Evolutionary conservation across 2,113 vertebrate species (phyloP).

Genomic region (Catharus bicknelli): DNA sequence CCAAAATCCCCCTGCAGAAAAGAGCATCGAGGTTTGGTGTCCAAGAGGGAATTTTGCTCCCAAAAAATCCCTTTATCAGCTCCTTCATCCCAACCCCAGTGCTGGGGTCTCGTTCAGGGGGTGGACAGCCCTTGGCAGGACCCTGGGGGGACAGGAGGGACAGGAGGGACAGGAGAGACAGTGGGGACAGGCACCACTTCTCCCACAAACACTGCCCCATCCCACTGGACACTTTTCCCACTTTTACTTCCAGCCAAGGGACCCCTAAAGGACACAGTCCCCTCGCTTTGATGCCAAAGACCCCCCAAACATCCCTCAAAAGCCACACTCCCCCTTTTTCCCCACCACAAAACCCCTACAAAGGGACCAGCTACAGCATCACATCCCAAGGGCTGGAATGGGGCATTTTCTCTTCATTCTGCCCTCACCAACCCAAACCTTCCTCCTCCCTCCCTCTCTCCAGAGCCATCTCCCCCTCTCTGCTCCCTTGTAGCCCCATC

Average conservation of each 20-base stretch:
- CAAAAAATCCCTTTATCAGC: not conserved
- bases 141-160: no score
- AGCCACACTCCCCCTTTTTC: rapidly evolving
- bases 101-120: rapidly evolving
- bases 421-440: not conserved
- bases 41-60: not conserved
- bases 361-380: not conserved
- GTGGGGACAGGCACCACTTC: rapidly evolving
- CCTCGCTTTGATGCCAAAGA: not conserved
- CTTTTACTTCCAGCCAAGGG: not conserved
- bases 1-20: not conserved
- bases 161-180: no score
- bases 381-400: rapidly evolving
- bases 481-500: rapidly evolving
- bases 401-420: not conserved
- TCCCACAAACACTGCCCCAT: not conserved
- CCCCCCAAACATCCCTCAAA: not conserved
- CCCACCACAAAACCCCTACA: rapidly evolving
- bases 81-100: rapidly evolving
- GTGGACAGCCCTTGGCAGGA: not conserved
- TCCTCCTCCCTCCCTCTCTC: not conserved
- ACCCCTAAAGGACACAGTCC: rapidly evolving
- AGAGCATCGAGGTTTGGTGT: not conserved
- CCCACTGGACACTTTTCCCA: not conserved
- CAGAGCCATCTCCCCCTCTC: rapidly evolving